Conservation (phyloP, 2,888 invertebrate genomes). For the Ophioninae sp. region DNA sequence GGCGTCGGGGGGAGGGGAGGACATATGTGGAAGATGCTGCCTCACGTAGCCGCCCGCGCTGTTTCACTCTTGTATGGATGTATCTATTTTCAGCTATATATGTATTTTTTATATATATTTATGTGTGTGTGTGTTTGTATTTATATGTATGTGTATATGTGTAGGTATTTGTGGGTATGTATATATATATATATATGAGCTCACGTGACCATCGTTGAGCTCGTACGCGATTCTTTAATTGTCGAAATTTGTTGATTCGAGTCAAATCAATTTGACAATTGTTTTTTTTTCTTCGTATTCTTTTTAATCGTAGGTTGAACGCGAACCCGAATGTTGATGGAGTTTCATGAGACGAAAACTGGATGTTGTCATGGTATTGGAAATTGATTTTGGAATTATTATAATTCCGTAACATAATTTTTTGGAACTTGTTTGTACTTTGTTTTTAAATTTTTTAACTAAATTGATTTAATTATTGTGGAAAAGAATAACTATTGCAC, state of each 20-base stretch:
- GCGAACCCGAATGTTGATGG: no score
- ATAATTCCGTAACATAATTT: no score
- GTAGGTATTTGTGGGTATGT: background rate
- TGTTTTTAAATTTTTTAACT: no score
- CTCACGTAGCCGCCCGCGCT: conserved; percentile 67
- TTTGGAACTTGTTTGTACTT: no score
- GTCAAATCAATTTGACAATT: conserved; percentile 19
- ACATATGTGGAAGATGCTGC: conserved; percentile 66
- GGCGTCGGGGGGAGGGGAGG: conserved; percentile 11
- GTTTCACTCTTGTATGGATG: conserved; percentile 37
- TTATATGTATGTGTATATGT: background rate
- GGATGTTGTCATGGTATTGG: no score
- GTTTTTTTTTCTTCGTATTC: background rate
- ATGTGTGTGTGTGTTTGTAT: no score
- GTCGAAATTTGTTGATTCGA: conserved; percentile 63
- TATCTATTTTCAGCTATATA: background rate
- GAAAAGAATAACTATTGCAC: no score
- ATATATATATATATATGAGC: conserved; percentile 10
- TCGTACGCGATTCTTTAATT: conserved; percentile 71
- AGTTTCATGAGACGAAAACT: no score
- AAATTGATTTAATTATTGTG: no score
- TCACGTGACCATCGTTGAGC: background rate
- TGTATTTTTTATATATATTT: background rate
- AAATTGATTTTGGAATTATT: no score
- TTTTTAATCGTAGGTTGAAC: no score